Evolutionary conservation across 2,797 vertebrate genomes (phyloP), one percentile per base, ranked within the genome.

Genomic region (Lophius americanus): DNA sequence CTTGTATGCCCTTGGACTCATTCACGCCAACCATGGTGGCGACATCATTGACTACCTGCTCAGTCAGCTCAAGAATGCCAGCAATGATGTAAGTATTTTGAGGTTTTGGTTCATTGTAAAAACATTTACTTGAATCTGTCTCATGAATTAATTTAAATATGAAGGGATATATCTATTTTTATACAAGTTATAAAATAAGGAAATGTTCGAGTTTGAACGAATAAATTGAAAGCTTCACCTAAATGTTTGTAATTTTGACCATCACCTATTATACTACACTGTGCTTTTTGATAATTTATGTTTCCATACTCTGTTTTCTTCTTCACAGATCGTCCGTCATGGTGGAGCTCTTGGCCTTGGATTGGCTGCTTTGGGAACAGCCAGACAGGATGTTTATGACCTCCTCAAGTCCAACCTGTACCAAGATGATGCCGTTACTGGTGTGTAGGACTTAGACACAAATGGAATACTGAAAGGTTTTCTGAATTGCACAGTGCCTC

Each of bases 331-430:
- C 64, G 98, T 99, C 14, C 95, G 97, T 65, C 98, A 99, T 0
- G 98, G 98, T 37, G 98, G 98, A 8, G 97, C 95, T 67, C 91
- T 99, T 60, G 98, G 98, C 39, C 93, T 99, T 57, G 98, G 98
- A 35, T 92, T 99, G 85, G 97, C 98, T 82, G 97, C 98, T 9
- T 91, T 99, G 86, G 98, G 98, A 11, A 99, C 97, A 10, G 97
- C 97, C 43, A 95, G 97, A 51, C 98, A 99, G 76, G 98, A 99
- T 88, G 98, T 99, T 51, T 99, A 99, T 0, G 98, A 99, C 73
- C 90, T 99, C 55, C 95, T 99, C n/a, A 99, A 99, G 93, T 98
- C 98, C 66, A 99, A 99, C 82, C 93, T 99, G 2, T 99, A 99
- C 83, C 98, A 99, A 76, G 98, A 99, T 85, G 98, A 99, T 85